A percentile compares a stretch with the other conserved stretches of the same genome.
phyloP scores from a whole-genome alignment of 2,888 invertebrate species.

The Crematogaster levior region DNA sequence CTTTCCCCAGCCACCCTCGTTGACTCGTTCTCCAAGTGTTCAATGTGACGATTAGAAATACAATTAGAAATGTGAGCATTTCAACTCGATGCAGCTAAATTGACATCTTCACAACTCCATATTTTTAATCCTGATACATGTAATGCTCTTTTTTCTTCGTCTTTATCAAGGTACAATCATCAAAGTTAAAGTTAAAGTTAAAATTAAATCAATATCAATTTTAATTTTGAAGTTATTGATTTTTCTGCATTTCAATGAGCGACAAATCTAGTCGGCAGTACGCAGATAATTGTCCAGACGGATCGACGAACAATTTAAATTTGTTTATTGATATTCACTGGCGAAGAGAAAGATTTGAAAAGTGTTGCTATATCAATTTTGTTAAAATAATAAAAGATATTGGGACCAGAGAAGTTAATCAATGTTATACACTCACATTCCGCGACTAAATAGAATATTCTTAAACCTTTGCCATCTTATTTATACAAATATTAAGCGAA shows the following conservation, averaged over 20 bases:
- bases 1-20: neutral
- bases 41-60: conserved; percentile 51
- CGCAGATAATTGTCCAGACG: no score
- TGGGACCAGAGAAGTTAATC: neutral
- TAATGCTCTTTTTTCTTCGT: neutral
- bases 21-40: conserved; percentile 17
- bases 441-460: neutral
- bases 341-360: no score
- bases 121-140: neutral
- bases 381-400: neutral
- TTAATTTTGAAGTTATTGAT: no score
- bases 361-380: neutral
- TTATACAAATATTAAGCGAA: neutral
- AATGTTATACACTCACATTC: neutral
- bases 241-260: no score
- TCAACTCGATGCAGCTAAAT: neutral
- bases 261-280: no score
- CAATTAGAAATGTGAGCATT: neutral
- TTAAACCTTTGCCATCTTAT: neutral
- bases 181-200: no score
- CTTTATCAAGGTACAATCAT: neutral
- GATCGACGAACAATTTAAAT: no score
- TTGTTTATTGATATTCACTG: no score
- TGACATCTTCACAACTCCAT: neutral
- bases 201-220: no score